Base-by-base conservation (phyloP, 37 sponge, comb jelly and placozoan genomes). In the Aplysina aerophoba region DNA sequence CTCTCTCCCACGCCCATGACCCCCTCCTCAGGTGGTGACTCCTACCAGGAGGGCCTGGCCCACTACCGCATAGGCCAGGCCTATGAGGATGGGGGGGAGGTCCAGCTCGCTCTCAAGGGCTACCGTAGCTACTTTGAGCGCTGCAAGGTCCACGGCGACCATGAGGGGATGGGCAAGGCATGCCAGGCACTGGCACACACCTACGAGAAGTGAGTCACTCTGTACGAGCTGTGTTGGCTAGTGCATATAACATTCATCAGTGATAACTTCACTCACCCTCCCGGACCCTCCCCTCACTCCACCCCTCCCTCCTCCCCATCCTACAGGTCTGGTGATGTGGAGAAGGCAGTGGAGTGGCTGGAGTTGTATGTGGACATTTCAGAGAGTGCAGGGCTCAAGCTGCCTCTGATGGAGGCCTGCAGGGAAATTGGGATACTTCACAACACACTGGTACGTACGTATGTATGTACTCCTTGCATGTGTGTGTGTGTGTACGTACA, bases 361-460 rank as follows among this genome's bases (percentile, higher is more conserved):
- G 96, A 95, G 73, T 73, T 91, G 87, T 95, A 81, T 88, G 94
- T 91, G 27, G 77, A 72, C 44, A 86, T 95, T 34, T 85, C 91
- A 41, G 94, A 93, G 81, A 83, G 65, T 22, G 82, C 85, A 31
- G 91, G 79, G 0, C 53, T 73, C 11, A 55, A 80, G 19, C 38
- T 68, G 14, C 66, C 56, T 33, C 59, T 92, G 13, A 85, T 86
- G 5, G 69, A 88, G 41, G 94, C 96, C 36, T 92, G 96, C 75
- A 95, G 84, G 82, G 86, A 91, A 25, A 89, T 90, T 41, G 96
- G 96, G 58, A 85, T 56, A 34, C 86, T 95, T 83, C 85, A 86
- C 73, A 95, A 88, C 66, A 87, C 91, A 83, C 41, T 95, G 89
- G 95, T 95, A 68, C 33, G 90, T 25, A 75, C 37, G 30, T 50